Evolutionary conservation across 1,140 invertebrate species (phyloP).

Genomic region (Olivierus martensii): DNA sequence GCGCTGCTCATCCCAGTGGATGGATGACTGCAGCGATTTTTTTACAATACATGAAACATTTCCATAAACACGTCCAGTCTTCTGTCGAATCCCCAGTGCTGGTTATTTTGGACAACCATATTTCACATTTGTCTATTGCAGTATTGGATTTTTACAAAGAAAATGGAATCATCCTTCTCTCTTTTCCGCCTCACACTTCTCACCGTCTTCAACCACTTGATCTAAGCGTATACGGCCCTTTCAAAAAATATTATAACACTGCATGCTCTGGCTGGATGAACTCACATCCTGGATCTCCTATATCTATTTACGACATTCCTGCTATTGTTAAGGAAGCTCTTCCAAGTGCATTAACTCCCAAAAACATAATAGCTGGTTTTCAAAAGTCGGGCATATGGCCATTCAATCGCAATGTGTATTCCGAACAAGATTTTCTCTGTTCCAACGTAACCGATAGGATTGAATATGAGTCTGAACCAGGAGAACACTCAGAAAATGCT

Average conservation of each 20-base stretch:
- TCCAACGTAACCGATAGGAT: neutral
- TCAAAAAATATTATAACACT: neutral
- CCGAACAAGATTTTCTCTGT: neutral
- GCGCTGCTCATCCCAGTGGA: constrained; percentile 29
- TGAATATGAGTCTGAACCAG: too few species aligned
- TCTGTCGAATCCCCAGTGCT: constrained; percentile 25
- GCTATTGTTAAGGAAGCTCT: neutral
- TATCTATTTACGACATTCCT: neutral
- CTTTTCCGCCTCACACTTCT: neutral
- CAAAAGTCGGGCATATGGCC: neutral
- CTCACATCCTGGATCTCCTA: neutral
- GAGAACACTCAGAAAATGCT: neutral
- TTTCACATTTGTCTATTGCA: constrained; percentile 11
- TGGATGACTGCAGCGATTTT: constrained; percentile 35
- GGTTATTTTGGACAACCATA: constrained; percentile 32
- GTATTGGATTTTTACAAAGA: neutral
- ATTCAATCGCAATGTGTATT: neutral
- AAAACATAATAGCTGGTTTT: neutral
- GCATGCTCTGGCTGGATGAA: neutral
- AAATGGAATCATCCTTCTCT: neutral
- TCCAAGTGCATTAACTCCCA: neutral
- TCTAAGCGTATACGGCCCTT: neutral
- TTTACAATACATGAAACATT: constrained; percentile 32
- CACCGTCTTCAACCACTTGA: neutral
- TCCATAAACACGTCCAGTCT: constrained; percentile 24